Evolutionary conservation across 2,888 invertebrate species (phyloP).

Genomic region (Oxystoma pomonae): DNA sequence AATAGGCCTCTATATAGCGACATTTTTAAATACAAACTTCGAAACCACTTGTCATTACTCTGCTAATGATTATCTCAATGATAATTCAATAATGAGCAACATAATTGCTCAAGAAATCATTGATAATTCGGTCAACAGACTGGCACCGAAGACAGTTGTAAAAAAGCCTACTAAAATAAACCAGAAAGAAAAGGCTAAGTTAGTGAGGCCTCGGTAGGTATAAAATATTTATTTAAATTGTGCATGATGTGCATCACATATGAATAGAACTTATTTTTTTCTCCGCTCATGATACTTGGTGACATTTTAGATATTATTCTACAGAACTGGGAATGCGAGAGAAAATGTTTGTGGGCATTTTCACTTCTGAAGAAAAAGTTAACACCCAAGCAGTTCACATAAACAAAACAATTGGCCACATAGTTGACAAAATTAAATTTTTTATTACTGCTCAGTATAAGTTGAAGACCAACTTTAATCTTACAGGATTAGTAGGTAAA

Average conservation of each 20-base stretch:
- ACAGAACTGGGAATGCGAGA: constrained; percentile 92
- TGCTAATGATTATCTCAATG: not conserved
- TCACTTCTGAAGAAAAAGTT: constrained; percentile 71
- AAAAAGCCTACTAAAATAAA: constrained; percentile 25
- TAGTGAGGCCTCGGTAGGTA: constrained; percentile 69
- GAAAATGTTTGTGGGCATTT: constrained; percentile 80
- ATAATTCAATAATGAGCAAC: constrained; percentile 21
- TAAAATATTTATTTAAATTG: too few species aligned
- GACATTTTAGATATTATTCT: constrained; percentile 71
- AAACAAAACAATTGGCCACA: constrained; percentile 83
- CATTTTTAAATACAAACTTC: constrained; percentile 27
- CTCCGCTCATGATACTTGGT: too few species aligned
- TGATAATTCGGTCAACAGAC: constrained; percentile 30
- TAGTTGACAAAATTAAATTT: constrained; percentile 73
- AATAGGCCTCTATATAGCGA: constrained; percentile 37
- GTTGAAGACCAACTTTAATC: constrained; percentile 41
- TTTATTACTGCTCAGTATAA: constrained; percentile 48
- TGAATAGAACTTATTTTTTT: too few species aligned
- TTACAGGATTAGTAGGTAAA: constrained; percentile 55
- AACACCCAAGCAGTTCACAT: constrained; percentile 73
- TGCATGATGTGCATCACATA: too few species aligned
- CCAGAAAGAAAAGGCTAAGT: constrained; percentile 45
- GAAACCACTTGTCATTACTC: constrained; percentile 24
- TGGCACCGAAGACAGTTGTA: constrained; percentile 26
- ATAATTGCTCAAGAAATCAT: constrained; percentile 30